Percentiles rank a stretch among this genome's conserved stretches.
Evolutionary conservation across 2,888 invertebrate species (phyloP).

Genomic region (Epinotia nisella): DNA sequence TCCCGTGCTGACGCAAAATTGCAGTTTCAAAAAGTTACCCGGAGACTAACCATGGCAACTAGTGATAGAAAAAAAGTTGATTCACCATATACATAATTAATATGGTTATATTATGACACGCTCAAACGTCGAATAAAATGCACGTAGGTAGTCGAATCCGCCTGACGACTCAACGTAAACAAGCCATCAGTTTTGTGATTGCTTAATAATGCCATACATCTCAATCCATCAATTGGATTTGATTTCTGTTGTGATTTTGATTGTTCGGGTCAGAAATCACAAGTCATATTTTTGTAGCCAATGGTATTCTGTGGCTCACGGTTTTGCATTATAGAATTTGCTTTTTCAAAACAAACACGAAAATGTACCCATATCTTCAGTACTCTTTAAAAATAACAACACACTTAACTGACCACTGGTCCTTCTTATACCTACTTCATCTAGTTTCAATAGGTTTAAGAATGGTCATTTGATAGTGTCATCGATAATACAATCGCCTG

Average conservation of each 20-base stretch:
- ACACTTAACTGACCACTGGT: too few relatives aligned
- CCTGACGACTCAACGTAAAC: too few relatives aligned
- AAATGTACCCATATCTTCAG: background rate
- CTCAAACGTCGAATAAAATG: too few relatives aligned
- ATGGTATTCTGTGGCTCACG: background rate
- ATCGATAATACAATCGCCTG: background rate
- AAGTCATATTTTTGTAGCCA: background rate
- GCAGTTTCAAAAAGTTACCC: too few relatives aligned
- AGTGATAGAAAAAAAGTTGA: too few relatives aligned
- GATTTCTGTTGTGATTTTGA: conserved; percentile 6
- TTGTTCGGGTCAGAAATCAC: background rate
- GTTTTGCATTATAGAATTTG: background rate
- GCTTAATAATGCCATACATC: conserved; percentile 12
- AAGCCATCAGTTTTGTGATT: background rate
- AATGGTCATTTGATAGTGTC: background rate
- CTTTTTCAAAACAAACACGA: too few relatives aligned
- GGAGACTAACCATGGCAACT: too few relatives aligned
- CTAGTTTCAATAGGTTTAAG: background rate
- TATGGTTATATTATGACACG: too few relatives aligned
- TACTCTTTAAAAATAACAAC: background rate
- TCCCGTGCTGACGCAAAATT: too few relatives aligned
- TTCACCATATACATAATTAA: too few relatives aligned
- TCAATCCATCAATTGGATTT: conserved; percentile 10
- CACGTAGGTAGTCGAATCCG: background rate
- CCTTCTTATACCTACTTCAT: too few relatives aligned